Base-by-base conservation (phyloP, 1,140 invertebrate species). In the Dysdera silvatica region DNA sequence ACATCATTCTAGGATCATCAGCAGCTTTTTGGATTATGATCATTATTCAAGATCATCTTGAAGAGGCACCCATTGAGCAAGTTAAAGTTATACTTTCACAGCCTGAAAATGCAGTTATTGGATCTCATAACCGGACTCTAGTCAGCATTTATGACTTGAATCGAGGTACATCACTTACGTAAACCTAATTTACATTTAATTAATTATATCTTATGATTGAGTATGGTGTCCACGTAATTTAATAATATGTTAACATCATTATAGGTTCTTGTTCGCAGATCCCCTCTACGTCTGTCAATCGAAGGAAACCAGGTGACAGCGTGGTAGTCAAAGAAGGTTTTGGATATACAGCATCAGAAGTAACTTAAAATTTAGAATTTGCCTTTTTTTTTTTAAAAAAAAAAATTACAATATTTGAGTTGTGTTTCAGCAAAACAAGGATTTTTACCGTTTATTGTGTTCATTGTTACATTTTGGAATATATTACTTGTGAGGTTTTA, bases 131-230 rank as follows among this genome's bases (percentile, higher is more conserved):
- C 41, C 20, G 40, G 49, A 60, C 63, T 23, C n/a, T 65, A 45
- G 35, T 65, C 33, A 65, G 51, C 14, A 65, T 65, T 33, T 57
- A 65, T 60, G 63, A 65, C 49, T 45, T 57, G n/a, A 65, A 57
- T 55, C 47, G 40, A 54, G 57, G 63, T 65, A 41, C 37, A 20
- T 41, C 14, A 33, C 18, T 40, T 51, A 33, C 33, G 12, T 26
- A 41, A 43, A 16, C 6, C 3, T 31, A 10, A 7, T 41, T 24
- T n/a, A 37, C n/a, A 12, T 37, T 37, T 37, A 12, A 1, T 37
- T n/a, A 18, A 20, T 41, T 41, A 41, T 41, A 41, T 41, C 23
- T 0, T 41, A 6, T 41, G n/a, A 37, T 37, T 41, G 3, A 8
- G 6, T 7, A 18, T 14, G n/a, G n/a, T n/a, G n/a, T n/a, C n/a